Conservation (phyloP, 2,113 vertebrate species). For the Hepsetus odoe region DNA sequence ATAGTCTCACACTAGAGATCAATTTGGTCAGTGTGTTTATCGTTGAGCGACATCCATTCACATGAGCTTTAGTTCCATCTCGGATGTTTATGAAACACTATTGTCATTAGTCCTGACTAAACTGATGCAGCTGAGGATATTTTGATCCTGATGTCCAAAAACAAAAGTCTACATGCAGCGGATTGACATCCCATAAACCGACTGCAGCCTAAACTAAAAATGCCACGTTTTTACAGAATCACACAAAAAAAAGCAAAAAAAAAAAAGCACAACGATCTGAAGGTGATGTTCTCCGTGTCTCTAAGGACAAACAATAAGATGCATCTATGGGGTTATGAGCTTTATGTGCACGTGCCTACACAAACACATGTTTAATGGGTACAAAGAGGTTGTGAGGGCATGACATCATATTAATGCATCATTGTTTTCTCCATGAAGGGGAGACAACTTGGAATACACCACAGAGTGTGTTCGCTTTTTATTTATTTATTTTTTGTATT, state of each 20-base stretch:
- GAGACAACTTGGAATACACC: background rate
- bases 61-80: constrained; percentile 4
- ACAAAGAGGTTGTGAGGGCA: constrained; percentile 46
- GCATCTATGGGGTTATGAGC: constrained; percentile 14
- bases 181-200: background rate
- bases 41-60: constrained; percentile 18
- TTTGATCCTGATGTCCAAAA: constrained; percentile 28
- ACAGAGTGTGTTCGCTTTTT: no score
- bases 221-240: constrained; percentile 27
- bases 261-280: constrained; percentile 22
- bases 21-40: constrained; percentile 25
- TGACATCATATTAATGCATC: constrained; percentile 52
- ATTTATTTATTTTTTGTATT: no score
- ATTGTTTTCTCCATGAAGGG: constrained; percentile 23
- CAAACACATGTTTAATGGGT: constrained; percentile 34
- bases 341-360: constrained; percentile 28
- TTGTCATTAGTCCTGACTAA: constrained; percentile 2
- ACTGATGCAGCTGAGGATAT: constrained; percentile 12
- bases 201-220: constrained; percentile 39
- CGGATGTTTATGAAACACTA: background rate
- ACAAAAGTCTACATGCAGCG: background rate
- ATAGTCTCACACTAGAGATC: constrained; percentile 24
- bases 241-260: constrained; percentile 11
- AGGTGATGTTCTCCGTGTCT: constrained; percentile 26
- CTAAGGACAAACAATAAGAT: constrained; percentile 2